Evolutionary conservation across 2,888 invertebrate species (phyloP).

Genomic region (Conops quadrifasciatus): DNA sequence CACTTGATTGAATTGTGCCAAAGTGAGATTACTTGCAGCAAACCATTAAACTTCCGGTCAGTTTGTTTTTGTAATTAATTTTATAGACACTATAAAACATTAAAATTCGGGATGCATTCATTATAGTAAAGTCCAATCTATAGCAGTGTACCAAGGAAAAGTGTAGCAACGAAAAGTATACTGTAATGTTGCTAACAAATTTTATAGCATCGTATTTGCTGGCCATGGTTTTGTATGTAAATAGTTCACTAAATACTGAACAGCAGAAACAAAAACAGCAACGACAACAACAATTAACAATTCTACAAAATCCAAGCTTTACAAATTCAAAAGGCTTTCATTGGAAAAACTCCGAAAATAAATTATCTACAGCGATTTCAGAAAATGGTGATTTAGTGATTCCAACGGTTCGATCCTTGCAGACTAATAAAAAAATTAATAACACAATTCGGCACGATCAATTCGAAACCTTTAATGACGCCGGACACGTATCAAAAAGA

Average conservation of each 20-base stretch:
- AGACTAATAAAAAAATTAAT: no score
- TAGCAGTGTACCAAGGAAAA: neutral
- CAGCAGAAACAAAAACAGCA: neutral
- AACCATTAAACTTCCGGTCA: constrained; percentile 13
- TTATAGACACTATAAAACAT: constrained; percentile 13
- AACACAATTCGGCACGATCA: no score
- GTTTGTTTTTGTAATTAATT: neutral
- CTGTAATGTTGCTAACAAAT: neutral
- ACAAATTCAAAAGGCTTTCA: no score
- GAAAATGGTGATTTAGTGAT: no score
- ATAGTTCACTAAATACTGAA: neutral
- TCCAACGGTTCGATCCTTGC: no score
- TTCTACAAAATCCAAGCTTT: no score
- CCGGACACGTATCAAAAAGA: neutral
- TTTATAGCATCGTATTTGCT: neutral
- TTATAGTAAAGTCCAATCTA: neutral
- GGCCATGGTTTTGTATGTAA: neutral
- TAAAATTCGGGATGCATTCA: neutral
- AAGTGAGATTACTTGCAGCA: neutral
- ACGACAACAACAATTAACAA: constrained; percentile 33
- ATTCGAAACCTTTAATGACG: neutral
- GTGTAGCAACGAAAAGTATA: no score
- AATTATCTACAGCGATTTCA: no score
- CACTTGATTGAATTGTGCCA: constrained; percentile 15
- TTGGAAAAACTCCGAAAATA: no score